Base-by-base conservation (phyloP, 2,797 vertebrate species). In the Perdix hodgsoniae region DNA sequence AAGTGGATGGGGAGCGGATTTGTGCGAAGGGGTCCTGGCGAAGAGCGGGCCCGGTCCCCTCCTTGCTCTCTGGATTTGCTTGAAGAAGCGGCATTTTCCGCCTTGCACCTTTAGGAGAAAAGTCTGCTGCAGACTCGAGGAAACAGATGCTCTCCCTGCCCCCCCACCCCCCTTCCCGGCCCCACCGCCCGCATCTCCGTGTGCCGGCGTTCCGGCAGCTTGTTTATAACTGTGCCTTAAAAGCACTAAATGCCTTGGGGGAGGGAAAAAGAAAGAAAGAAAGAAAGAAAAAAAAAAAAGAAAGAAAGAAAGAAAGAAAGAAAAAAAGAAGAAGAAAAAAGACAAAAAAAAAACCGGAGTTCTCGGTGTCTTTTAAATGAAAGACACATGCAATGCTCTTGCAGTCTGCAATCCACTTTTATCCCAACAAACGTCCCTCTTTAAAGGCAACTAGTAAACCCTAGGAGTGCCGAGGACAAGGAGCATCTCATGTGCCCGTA, bases 301-400 rank as follows among this genome's bases (percentile, higher is more conserved):
- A 13, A 26, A 27, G 0, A 7, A 8, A 33, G 47, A 59, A 22
- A 31, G 5, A 31, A 19, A 4, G 23, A 13, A 37, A 21, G 26
- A 39, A 40, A 27, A 14, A 8, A 29, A 40, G 39, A 39, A 39
- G 39, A 39, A 6, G 11, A 7, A 2, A 0, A 3, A 12, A 19
- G 24, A 0, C 27, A 35, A 6, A 26, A 21, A 3, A 2, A 18
- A 90, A 75, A 63, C 45, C 17, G 61, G 94, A 80, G 54, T 24
- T 91, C 72, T 93, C 35, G 6, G 60, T 95, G 94, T 93, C 94
- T 95, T 95, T 94, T 96, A 97, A 97, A 97, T 97, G 91, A 97
- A 97, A 98, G 96, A 96, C 97, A 97, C 75, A 94, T 96, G 89
- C 70, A 52, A 79, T 63, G 5, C 27, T 74, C 87, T 74, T 93